phyloP scores from a whole-genome alignment of 2,888 invertebrate genomes.

The Corythucha ciliata region DNA sequence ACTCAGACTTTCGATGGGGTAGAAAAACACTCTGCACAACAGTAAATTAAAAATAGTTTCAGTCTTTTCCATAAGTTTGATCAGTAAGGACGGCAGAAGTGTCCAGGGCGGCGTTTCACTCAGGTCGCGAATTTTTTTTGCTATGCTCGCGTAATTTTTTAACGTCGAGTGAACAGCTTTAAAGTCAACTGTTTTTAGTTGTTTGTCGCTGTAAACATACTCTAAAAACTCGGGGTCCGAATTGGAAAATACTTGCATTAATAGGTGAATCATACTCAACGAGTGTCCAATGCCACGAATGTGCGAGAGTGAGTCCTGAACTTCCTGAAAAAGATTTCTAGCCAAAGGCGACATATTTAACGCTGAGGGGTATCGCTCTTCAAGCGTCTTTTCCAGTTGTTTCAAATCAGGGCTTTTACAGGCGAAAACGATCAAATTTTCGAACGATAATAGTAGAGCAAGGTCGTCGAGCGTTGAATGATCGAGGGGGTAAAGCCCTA shows the following conservation, averaged over 20 bases:
- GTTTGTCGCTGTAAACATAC: not conserved
- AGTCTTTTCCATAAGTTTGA: constrained; percentile 3
- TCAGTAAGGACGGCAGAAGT: not conserved
- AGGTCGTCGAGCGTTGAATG: constrained; percentile 15
- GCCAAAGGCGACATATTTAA: not conserved
- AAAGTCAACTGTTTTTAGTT: not conserved
- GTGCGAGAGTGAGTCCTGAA: not conserved
- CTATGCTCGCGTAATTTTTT: constrained; percentile 6
- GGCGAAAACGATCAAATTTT: constrained; percentile 1
- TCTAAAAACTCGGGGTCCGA: not conserved
- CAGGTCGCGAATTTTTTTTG: not conserved
- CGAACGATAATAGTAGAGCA: constrained; percentile 8
- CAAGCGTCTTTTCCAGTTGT: constrained; percentile 1
- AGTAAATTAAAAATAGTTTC: constrained; percentile 14
- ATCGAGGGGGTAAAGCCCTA: constrained; percentile 18
- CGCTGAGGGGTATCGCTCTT: constrained; percentile 6
- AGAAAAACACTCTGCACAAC: constrained; percentile 15
- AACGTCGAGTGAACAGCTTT: constrained; percentile 2
- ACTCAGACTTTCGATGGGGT: constrained; percentile 15
- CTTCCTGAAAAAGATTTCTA: not conserved
- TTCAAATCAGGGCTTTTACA: constrained; percentile 7
- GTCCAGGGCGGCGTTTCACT: not conserved
- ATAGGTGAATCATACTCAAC: not conserved
- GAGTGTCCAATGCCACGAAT: not conserved
- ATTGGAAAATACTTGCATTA: not conserved